Conservation (phyloP, 2,797 vertebrate species). For the Peromyscus attwateri region DNA sequence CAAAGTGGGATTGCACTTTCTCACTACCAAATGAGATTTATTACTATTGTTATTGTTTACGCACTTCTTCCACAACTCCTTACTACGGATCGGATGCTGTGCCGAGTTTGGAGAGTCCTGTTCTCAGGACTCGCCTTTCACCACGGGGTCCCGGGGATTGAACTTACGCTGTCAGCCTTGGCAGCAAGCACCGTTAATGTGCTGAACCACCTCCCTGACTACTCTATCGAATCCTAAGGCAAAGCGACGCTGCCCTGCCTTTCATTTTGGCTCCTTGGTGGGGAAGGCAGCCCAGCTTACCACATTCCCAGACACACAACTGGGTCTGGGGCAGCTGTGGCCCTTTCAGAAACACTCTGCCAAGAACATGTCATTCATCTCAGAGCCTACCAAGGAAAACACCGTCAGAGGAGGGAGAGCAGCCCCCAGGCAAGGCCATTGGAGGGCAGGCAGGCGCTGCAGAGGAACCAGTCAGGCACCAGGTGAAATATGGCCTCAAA, state of each 20-base stretch:
- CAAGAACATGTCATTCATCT: conserved; percentile 72
- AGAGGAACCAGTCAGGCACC: conserved; percentile 70
- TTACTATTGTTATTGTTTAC: too few species aligned
- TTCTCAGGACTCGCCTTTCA: not conserved
- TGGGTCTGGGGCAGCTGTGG: not conserved
- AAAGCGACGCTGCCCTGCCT: not conserved
- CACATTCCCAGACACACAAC: conserved; percentile 41
- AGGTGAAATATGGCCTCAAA: conserved; percentile 77
- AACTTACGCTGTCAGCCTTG: not conserved
- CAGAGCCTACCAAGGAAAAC: conserved; percentile 73
- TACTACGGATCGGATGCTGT: not conserved
- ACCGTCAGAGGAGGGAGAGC: conserved; percentile 20
- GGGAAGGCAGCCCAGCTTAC: conserved; percentile 15
- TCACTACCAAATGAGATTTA: not conserved
- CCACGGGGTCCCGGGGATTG: not conserved
- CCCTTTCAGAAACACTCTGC: conserved; percentile 59
- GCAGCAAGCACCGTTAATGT: not conserved
- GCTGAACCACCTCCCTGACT: not conserved
- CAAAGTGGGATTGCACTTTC: not conserved
- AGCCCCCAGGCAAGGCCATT: conserved; percentile 46
- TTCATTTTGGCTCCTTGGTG: not conserved
- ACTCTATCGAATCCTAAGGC: not conserved
- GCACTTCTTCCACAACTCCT: not conserved
- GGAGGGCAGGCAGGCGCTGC: conserved; percentile 67
- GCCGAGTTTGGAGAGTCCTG: not conserved